These are phyloP conservation scores for Mayetiola destructor DNA, from an alignment of 2,888 invertebrate genomes.

Conservation along the genomic window DNA sequence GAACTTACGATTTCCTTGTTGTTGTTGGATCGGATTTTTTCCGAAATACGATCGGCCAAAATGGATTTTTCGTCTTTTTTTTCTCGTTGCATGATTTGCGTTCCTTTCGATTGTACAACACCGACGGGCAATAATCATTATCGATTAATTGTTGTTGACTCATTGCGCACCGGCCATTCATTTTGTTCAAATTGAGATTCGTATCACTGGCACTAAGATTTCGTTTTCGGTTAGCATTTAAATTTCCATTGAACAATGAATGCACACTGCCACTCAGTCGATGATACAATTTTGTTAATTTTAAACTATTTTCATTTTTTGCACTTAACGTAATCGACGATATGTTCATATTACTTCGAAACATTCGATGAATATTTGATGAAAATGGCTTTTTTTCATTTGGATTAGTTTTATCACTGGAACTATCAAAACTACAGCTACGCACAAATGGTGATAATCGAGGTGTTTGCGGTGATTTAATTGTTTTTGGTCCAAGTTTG, in stretches of 20 bases:
- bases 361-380: neutral
- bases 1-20: conserved; percentile 1
- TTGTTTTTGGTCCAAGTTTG: too few species aligned
- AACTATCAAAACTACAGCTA: neutral
- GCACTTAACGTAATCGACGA: neutral
- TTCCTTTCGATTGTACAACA: conserved; percentile 16
- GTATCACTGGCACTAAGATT: conserved; percentile 14
- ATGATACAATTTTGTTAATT: conserved; percentile 11
- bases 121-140: conserved; percentile 19
- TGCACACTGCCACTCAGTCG: conserved; percentile 16
- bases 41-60: neutral
- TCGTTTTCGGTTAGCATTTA: neutral
- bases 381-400: neutral
- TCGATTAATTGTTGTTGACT: neutral
- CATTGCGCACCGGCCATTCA: neutral
- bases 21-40: neutral
- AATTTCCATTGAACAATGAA: neutral
- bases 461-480: too few species aligned
- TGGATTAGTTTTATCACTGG: neutral
- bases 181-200: conserved; percentile 11
- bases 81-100: conserved; percentile 11
- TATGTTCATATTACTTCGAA: neutral
- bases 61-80: neutral
- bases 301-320: neutral
- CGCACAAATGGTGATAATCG: neutral